Evolutionary conservation across 2,888 invertebrate genomes (phyloP).

Genomic region (Encarsia formosa): DNA sequence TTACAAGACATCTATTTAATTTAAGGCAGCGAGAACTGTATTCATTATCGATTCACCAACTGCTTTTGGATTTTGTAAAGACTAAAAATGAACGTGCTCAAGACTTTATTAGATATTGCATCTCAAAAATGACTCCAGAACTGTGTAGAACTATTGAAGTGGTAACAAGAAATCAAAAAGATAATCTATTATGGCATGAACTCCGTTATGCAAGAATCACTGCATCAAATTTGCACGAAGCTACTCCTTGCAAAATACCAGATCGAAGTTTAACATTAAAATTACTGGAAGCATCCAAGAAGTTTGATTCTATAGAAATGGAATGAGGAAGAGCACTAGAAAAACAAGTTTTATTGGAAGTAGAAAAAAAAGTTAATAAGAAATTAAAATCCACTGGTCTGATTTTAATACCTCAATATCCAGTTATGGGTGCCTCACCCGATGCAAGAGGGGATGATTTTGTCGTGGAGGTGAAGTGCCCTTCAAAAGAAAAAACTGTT

Average conservation of each 20-base stretch:
- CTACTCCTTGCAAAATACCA: constrained; percentile 27
- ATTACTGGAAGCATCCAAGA: constrained; percentile 30
- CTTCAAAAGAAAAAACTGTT: constrained; percentile 21
- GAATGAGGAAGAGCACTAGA: constrained; percentile 30
- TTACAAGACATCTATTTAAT: no score
- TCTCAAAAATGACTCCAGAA: not conserved
- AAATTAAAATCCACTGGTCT: not conserved
- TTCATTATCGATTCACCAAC: no score
- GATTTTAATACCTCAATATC: constrained; percentile 13
- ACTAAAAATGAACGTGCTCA: no score
- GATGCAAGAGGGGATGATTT: constrained; percentile 31
- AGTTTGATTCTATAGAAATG: constrained; percentile 28
- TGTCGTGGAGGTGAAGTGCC: constrained; percentile 37
- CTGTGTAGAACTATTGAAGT: constrained; percentile 2
- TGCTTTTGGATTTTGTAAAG: no score
- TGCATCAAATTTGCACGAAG: constrained; percentile 26
- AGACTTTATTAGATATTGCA: no score
- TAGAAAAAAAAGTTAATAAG: not conserved
- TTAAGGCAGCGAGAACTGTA: no score
- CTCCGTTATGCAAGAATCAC: constrained; percentile 26
- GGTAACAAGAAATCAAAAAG: constrained; percentile 5
- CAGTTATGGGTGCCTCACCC: constrained; percentile 31
- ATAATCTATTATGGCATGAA: constrained; percentile 20
- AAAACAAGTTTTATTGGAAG: constrained; percentile 15
- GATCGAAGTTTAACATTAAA: constrained; percentile 29